Percentiles rank a stretch among this genome's conserved stretches.
These are phyloP conservation scores for Phylloscopus trochiloides DNA, from an alignment of 2,113 vertebrate species.

Conservation along the genomic window DNA sequence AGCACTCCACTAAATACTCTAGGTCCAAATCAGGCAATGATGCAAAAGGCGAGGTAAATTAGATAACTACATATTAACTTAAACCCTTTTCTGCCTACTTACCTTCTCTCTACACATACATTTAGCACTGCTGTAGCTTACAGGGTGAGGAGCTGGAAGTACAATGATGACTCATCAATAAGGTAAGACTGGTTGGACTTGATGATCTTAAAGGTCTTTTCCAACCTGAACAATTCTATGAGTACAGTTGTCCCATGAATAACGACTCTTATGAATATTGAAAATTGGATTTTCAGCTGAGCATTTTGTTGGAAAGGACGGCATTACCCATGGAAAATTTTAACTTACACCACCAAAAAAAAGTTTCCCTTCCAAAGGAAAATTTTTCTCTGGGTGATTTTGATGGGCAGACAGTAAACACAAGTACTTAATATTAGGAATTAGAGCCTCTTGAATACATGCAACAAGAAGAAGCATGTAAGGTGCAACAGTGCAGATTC, in stretches of 20 bases:
- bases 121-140: background rate
- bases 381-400: background rate
- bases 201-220: background rate
- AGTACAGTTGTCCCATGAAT: background rate
- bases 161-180: background rate
- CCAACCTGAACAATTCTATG: background rate
- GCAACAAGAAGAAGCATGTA: background rate
- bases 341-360: background rate
- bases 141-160: background rate
- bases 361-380: background rate
- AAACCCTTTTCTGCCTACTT: conserved; percentile 54
- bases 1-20: background rate
- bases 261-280: background rate
- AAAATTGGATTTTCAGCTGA: background rate
- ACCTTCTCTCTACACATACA: background rate
- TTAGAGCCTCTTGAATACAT: background rate
- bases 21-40: conserved; percentile 56
- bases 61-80: conserved; percentile 48
- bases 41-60: conserved; percentile 46
- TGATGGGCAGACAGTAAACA: background rate
- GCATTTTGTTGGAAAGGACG: background rate
- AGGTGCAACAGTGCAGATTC: background rate
- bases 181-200: background rate
- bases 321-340: background rate
- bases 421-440: background rate